Evolutionary conservation across 2,888 invertebrate genomes (phyloP).

Genomic region (Peribatodes rhomboidaria): DNA sequence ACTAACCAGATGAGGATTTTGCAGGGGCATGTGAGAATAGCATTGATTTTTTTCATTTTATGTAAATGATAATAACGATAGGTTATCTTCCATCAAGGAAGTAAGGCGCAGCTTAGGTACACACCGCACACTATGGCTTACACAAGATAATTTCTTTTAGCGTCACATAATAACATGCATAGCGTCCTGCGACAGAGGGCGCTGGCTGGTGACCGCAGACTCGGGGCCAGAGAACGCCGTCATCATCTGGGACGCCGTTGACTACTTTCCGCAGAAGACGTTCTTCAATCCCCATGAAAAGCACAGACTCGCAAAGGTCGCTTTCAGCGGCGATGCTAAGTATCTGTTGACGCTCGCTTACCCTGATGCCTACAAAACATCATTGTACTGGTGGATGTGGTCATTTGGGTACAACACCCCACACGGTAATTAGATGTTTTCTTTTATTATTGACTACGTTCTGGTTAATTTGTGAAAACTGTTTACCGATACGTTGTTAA

Average conservation of each 20-base stretch:
- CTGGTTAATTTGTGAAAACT: background rate
- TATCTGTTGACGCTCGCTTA: slow-evolving; percentile 86
- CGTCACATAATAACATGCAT: slow-evolving; percentile 81
- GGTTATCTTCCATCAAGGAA: too few species aligned
- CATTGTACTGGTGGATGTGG: slow-evolving; percentile 88
- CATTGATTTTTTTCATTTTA: background rate
- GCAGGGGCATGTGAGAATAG: slow-evolving; percentile 89
- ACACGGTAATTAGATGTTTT: slow-evolving; percentile 73
- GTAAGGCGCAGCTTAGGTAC: too few species aligned
- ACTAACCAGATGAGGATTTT: slow-evolving; percentile 87
- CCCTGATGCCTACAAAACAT: slow-evolving; percentile 64
- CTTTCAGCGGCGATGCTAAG: slow-evolving; percentile 86
- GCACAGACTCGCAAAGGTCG: slow-evolving; percentile 68
- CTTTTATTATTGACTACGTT: background rate
- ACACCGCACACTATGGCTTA: background rate
- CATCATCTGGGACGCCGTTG: slow-evolving; percentile 86
- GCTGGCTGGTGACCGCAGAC: slow-evolving; percentile 87
- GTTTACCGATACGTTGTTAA: background rate
- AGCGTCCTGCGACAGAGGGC: slow-evolving; percentile 80
- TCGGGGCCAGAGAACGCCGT: slow-evolving; percentile 84
- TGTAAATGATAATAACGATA: too few species aligned
- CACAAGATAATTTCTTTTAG: slow-evolving; percentile 63
- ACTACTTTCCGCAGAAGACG: slow-evolving; percentile 82
- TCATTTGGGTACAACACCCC: slow-evolving; percentile 80
- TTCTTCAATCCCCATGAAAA: slow-evolving; percentile 84